Evolutionary conservation across 2,113 vertebrate species (phyloP), one percentile per base, ranked within the genome.

Genomic region (Daphoenositta chrysoptera): DNA sequence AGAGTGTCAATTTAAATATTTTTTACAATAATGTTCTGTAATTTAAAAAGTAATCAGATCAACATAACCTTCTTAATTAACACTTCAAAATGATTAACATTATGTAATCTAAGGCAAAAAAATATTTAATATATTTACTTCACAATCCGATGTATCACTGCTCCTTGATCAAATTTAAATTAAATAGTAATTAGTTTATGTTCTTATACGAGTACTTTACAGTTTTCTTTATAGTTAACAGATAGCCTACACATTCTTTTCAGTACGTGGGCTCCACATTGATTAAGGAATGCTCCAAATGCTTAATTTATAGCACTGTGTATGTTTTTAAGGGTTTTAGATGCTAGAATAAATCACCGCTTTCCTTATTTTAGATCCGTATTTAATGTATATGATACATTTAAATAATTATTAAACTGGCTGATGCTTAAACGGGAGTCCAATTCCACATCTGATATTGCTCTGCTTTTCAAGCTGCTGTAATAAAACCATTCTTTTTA

Each of bases 401-500:
- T 97, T 95, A 97, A 97, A 97, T 97, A 97, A 97, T 97, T 98
- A 97, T 97, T 97, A 95, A 96, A 96, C 94, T 28, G 87, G 96
- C 89, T 97, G 97, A 93, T 97, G 93, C 90, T 97, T 97, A 98
- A 96, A 97, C 22, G 11, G 75, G 93, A 98, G 94, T 93, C 94
- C 94, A 97, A 93, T 97, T 97, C 95, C 94, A 69, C 48, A 42
- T 95, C 96, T 97, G 96, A 95, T 97, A 97, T 83, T 68, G 90
- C 95, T 97, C 93, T 95, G 96, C 96, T 97, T 98, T 97, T 96
- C 97, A 98, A 96, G 93, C 95, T 97, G 97, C 87, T 98, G 91
- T 98, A 98, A 98, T 98, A 98, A 98, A 98, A 97, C 97, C 97
- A 97, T 98, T 98, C 97, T 97, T 98, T 98, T 98, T 98, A 98